Percentiles rank a stretch among this genome's conserved stretches.
Evolutionary conservation across 2,113 vertebrate genomes (phyloP).

Genomic region (Serilophus lunatus): DNA sequence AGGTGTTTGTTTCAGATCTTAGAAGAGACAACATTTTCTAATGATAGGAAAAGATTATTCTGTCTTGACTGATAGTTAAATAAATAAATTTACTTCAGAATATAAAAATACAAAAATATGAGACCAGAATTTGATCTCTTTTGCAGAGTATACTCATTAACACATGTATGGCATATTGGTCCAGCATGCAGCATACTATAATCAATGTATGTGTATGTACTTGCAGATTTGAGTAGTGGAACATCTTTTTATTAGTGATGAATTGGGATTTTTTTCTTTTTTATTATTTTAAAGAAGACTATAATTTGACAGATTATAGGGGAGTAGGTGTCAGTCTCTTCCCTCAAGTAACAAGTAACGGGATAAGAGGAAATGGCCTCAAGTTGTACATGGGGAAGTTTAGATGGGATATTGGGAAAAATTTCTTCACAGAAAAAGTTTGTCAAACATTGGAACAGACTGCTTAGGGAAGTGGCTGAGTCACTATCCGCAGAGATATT

Average conservation of each 20-base stretch:
- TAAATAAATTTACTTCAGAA: neutral
- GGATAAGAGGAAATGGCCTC: neutral
- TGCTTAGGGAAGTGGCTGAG: no score
- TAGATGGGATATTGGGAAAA: neutral
- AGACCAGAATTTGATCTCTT: neutral
- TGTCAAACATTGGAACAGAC: neutral
- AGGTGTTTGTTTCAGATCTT: neutral
- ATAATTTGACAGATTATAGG: neutral
- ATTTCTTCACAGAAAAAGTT: neutral
- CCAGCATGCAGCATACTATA: neutral
- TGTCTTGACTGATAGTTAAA: neutral
- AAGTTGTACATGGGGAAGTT: neutral
- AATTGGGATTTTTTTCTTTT: neutral
- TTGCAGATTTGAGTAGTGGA: neutral
- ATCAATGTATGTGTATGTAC: accelerated
- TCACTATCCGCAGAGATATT: neutral
- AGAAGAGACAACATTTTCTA: neutral
- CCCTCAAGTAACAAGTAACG: accelerated
- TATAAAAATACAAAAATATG: neutral
- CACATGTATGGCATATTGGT: neutral
- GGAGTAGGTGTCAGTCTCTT: neutral
- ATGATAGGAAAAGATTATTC: neutral
- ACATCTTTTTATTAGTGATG: neutral
- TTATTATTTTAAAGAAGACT: neutral
- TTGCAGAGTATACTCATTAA: neutral